Conservation (phyloP, 2,888 invertebrate genomes). For the Busseola fusca region DNA sequence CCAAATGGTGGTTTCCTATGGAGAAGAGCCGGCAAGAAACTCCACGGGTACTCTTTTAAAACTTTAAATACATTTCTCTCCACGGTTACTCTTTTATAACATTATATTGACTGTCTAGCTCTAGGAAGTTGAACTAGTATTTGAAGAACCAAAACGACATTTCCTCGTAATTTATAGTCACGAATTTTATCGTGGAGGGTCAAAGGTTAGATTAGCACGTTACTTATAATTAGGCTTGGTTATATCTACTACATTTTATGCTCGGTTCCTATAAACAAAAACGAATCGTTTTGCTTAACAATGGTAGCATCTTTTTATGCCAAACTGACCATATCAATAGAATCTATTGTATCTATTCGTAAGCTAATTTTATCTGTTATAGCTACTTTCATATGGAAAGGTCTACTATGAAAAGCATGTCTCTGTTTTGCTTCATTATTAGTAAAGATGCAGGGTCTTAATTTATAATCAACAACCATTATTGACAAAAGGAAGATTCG, state of each 20-base stretch:
- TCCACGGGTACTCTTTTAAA: too few relatives aligned
- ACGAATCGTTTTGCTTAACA: neutral
- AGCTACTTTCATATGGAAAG: neutral
- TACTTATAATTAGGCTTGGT: conserved; percentile 12
- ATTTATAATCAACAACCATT: neutral
- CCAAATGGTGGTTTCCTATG: too few relatives aligned
- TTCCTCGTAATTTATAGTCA: conserved; percentile 21
- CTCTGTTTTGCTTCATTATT: neutral
- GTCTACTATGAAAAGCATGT: neutral
- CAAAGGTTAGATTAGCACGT: conserved; percentile 13
- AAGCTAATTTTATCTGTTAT: neutral
- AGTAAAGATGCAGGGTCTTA: neutral
- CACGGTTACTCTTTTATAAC: too few relatives aligned
- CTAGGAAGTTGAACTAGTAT: neutral
- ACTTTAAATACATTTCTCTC: too few relatives aligned
- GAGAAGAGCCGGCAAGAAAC: too few relatives aligned
- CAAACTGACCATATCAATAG: neutral
- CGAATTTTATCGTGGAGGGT: conserved; percentile 10
- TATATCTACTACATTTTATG: neutral
- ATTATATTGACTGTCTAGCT: too few relatives aligned
- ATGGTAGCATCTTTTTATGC: neutral
- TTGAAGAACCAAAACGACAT: conserved; percentile 3
- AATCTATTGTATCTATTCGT: too few relatives aligned
- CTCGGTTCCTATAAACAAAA: neutral
- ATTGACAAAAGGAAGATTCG: neutral